A percentile compares a stretch with the other conserved stretches of the same genome.
These are phyloP conservation scores for Aldrovandia affinis DNA, from an alignment of 2,797 vertebrate species.

Conservation along the genomic window DNA sequence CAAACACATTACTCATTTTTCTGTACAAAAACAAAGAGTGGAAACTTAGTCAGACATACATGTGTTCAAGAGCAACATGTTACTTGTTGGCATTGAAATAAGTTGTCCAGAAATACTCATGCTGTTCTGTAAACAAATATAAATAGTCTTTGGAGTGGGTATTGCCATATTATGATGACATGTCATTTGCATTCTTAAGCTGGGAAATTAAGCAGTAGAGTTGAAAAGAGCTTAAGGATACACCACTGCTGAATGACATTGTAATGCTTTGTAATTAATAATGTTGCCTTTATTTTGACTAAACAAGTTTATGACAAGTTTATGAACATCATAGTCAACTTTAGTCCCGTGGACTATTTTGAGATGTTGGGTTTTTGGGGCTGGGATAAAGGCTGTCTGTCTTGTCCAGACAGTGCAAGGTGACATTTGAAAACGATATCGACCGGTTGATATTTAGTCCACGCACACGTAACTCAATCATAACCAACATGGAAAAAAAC, in stretches of 20 bases:
- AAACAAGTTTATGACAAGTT: no score
- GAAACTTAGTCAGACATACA: conserved; percentile 16
- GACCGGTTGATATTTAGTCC: neutral
- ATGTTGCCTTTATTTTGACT: neutral
- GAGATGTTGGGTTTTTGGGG: neutral
- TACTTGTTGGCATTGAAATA: neutral
- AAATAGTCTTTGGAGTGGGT: neutral
- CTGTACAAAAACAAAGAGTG: conserved; percentile 23
- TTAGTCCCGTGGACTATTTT: neutral
- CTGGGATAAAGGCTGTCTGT: neutral
- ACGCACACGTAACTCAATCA: conserved; percentile 29
- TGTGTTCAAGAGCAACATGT: neutral
- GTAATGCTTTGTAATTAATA: neutral
- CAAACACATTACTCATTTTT: conserved; percentile 32
- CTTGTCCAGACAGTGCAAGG: neutral
- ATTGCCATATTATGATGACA: neutral
- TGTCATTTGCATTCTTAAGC: neutral
- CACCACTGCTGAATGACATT: no score
- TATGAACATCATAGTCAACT: no score
- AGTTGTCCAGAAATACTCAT: neutral
- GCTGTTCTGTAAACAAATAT: conserved; percentile 6
- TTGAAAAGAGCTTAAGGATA: neutral
- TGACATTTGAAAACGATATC: neutral
- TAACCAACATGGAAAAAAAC: conserved; percentile 39
- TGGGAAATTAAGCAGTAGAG: neutral